phyloP scores from a whole-genome alignment of 1,140 invertebrate genomes.

The Wasmannia auropunctata region DNA sequence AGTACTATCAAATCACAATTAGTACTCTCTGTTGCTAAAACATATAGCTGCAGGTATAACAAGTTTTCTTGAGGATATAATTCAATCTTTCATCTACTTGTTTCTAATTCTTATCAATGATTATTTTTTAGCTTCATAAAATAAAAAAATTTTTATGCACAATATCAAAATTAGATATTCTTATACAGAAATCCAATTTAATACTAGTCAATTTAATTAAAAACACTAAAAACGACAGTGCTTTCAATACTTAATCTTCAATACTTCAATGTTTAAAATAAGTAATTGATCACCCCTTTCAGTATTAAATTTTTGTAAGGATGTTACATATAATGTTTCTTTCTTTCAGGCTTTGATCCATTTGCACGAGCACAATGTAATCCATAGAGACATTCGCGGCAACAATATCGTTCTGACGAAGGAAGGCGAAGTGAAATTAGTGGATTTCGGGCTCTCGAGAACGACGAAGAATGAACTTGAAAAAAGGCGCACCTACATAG shows the following conservation, averaged over 20 bases:
- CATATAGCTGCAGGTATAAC: background rate
- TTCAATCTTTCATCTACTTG: background rate
- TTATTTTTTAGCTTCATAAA: background rate
- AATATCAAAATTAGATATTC: no score
- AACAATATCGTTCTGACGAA: constrained; percentile 94
- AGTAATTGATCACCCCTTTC: no score
- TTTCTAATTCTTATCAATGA: background rate
- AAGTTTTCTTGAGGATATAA: background rate
- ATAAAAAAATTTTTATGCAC: background rate
- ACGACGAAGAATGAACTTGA: constrained; percentile 91
- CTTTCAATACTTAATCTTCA: no score
- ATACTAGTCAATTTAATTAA: no score
- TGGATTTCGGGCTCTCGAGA: constrained; percentile 94
- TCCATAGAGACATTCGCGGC: constrained; percentile 95
- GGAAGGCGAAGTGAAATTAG: constrained; percentile 93
- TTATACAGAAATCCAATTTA: no score
- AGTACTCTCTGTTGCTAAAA: background rate
- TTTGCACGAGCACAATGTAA: constrained; percentile 93
- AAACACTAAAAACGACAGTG: no score
- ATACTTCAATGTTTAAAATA: no score
- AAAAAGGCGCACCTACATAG: constrained; percentile 90
- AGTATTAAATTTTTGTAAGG: no score
- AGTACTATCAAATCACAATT: background rate
- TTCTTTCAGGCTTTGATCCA: constrained; percentile 88
- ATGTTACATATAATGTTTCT: background rate